Base-by-base conservation (phyloP, 2,797 vertebrate genomes). In the Chrysolophus pictus region DNA sequence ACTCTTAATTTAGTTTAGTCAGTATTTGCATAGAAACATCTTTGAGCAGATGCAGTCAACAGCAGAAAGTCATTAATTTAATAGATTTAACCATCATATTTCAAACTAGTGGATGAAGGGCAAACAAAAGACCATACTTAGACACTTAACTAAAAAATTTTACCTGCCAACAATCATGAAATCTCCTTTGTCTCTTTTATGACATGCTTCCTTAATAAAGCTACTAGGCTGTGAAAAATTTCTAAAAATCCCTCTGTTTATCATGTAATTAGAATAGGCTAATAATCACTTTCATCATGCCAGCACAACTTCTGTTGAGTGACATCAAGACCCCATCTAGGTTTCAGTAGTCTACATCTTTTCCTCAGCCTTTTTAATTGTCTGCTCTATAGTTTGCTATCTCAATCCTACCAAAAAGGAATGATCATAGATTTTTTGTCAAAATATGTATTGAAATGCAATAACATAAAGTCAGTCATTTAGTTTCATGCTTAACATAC, bases 341-440 rank as follows among this genome's bases (percentile, higher is more conserved):
- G 5, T 42, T 47, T 75, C 49, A 53, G 49, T 47, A 26, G 5
- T 71, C n/a, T n/a, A 2, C 16, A 17, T 47, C 24, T 4, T 22
- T 10, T 49, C 11, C n/a, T 93, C 28, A 11, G 42, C 23, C 47
- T 37, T 77, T 69, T 63, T 0, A 0, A 10, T 8, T 15, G 0
- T 35, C 47, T 80, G 18, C 17, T 60, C 41, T 31, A 26, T 29
- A 51, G 64, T n/a, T 78, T 22, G 17, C 10, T 24, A 1, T n/a
- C 39, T 49, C 58, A 74, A 58, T 41, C 9, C 23, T 83, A 16
- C 9, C 59, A 49, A 31, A 77, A 65, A 87, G 8, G 3, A n/a
- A 31, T 62, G 8, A 72, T 5, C 28, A 53, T n/a, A 53, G 4
- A 1, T 69, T 49, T 9, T 49, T 65, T 90, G 10, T n/a, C 22